Base-by-base conservation (phyloP, 2,113 vertebrate genomes). In the Crotalus tigris region DNA sequence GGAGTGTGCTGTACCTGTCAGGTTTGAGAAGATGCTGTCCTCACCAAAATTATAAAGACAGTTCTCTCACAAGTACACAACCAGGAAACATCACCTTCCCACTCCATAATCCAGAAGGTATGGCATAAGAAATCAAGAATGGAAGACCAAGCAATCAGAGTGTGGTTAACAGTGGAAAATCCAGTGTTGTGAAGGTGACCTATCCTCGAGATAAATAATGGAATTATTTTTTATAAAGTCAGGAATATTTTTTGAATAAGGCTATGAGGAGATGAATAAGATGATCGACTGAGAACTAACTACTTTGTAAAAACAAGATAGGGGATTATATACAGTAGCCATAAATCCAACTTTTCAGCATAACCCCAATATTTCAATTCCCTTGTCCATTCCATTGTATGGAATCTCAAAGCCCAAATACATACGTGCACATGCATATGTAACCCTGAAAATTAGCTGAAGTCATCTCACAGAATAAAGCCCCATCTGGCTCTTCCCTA, bases 221-320 rank as follows among this genome's bases (percentile, higher is more conserved):
- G 33, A 21, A 39, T 81, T 81, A 15, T 39, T 39, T 39, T 81
- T 81, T 39, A 2, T 21, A 39, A 81, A 81, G 17, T 29, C 85
- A 29, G 85, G 85, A 21, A 29, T 53, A 53, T 53, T 53, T 87
- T 87, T 26, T 23, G 61, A 89, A 3, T 92, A 95, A 96, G 94
- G 95, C 96, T 92, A 57, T 44, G 75, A 87, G 87, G 21, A 0
- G 13, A 9, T 7, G 86, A 89, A n/a, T 26, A 49, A 19, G 23
- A 4, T 53, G 93, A 33, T 61, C 12, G 33, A 94, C 33, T 88
- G 95, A 95, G 95, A 96, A 96, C 94, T 59, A 1, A 33, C 23
- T 87, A 21, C 26, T 0, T 0, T 87, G 91, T 1, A 7, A 10
- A 0, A 8, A 0, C 58, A 92, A 89, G 44, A 89, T 5, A 90